Evolutionary conservation across 2,113 vertebrate genomes (phyloP).

Genomic region (Tor tambroides): DNA sequence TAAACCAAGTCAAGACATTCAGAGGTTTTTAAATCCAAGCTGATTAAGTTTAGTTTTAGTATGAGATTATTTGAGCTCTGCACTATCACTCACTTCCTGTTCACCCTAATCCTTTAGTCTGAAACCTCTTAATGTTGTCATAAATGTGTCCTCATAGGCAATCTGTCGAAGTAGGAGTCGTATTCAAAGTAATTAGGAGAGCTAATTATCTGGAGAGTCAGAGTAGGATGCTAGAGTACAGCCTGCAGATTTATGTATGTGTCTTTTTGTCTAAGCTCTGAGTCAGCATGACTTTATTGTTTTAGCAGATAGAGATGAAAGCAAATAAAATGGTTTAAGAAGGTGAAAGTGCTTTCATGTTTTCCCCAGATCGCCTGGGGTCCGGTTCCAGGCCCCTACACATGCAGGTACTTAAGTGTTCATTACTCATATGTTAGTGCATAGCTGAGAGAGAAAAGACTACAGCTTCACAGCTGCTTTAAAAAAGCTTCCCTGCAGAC

Average conservation of each 20-base stretch:
- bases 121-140: slow-evolving; percentile 16
- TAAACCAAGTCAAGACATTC: neutral
- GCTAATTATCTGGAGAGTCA: slow-evolving; percentile 28
- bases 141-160: slow-evolving; percentile 20
- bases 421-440: slow-evolving; percentile 40
- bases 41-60: neutral
- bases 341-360: slow-evolving; percentile 17
- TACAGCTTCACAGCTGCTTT: neutral
- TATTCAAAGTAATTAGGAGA: slow-evolving; percentile 33
- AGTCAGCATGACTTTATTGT: slow-evolving; percentile 11
- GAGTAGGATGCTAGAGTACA: slow-evolving; percentile 3
- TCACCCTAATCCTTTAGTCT: neutral
- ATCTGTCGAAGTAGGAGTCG: slow-evolving; percentile 25
- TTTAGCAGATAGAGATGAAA: neutral
- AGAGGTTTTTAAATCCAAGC: neutral
- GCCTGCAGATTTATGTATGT: neutral
- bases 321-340: neutral
- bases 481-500: slow-evolving; percentile 15
- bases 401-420: slow-evolving; percentile 2
- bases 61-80: neutral
- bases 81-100: neutral
- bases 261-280: neutral
- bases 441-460: slow-evolving; percentile 6
- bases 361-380: neutral
- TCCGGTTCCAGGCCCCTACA: neutral